Conservation (phyloP, 2,888 invertebrate species). For the Marronus borbonicus region DNA sequence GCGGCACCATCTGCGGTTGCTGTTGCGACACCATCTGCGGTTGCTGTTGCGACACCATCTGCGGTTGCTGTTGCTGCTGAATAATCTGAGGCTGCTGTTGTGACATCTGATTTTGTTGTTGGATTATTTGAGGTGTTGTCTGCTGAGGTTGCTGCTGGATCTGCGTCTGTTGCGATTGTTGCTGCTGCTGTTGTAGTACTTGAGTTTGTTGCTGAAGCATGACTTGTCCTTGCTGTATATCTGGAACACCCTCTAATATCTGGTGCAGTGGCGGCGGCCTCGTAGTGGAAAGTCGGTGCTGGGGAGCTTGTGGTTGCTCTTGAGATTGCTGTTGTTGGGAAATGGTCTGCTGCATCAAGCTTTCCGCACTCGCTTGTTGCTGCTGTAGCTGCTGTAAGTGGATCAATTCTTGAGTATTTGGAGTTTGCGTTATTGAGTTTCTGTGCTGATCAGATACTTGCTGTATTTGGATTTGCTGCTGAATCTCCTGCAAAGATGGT, state of each 20-base stretch:
- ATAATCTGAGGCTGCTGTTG: slow-evolving; percentile 57
- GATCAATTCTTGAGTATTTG: slow-evolving; percentile 58
- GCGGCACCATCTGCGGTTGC: slow-evolving; percentile 48
- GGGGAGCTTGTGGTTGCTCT: slow-evolving; percentile 54
- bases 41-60: slow-evolving; percentile 61
- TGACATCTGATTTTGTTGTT: slow-evolving; percentile 42
- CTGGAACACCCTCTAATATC: slow-evolving; percentile 54
- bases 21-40: slow-evolving; percentile 61
- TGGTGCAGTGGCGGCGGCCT: slow-evolving; percentile 55
- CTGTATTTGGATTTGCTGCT: slow-evolving; percentile 52
- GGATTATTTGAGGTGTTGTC: slow-evolving; percentile 49
- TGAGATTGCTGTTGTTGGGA: slow-evolving; percentile 59
- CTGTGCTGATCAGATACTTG: slow-evolving; percentile 56
- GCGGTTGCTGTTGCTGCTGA: slow-evolving; percentile 48
- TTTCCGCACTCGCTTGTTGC: slow-evolving; percentile 53
- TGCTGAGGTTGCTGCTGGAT: slow-evolving; percentile 64
- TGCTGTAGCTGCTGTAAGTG: slow-evolving; percentile 56
- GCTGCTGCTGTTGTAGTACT: slow-evolving; percentile 57
- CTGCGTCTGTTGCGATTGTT: too few relatives aligned
- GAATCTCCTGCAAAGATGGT: slow-evolving; percentile 56
- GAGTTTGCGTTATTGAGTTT: slow-evolving; percentile 57
- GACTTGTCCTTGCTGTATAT: slow-evolving; percentile 53
- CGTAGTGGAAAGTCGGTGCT: slow-evolving; percentile 53
- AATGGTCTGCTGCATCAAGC: slow-evolving; percentile 21
- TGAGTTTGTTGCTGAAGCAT: slow-evolving; percentile 50